These are phyloP conservation scores for Peromyscus nudipes DNA, from an alignment of 2,797 vertebrate species.

Conservation along the genomic window DNA sequence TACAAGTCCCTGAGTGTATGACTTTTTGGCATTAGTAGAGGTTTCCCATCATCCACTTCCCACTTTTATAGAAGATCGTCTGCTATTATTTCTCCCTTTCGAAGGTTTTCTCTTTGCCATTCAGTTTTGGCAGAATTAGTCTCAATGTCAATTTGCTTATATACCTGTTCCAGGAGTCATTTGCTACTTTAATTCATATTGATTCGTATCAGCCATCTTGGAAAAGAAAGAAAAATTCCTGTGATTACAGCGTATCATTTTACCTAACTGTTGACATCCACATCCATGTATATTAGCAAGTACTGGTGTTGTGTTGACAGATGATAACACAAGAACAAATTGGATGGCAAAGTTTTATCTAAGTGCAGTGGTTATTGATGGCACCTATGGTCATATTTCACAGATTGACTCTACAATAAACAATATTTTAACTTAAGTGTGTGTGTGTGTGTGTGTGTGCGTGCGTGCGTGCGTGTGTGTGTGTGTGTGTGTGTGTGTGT, in stretches of 20 bases:
- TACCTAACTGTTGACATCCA: not conserved
- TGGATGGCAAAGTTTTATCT: not conserved
- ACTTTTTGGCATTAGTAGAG: not conserved
- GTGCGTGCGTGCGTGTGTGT: not conserved
- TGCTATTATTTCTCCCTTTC: not conserved
- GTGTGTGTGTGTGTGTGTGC: not conserved
- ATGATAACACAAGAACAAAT: constrained; percentile 26
- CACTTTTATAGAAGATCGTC: constrained; percentile 43
- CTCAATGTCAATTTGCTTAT: constrained; percentile 13
- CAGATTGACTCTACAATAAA: not conserved
- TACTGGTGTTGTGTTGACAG: not conserved
- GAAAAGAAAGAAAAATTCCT: not conserved
- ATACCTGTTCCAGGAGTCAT: not conserved
- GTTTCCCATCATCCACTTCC: not conserved
- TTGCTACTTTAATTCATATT: constrained; percentile 21
- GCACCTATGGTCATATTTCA: constrained; percentile 25
- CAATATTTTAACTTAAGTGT: constrained; percentile 3
- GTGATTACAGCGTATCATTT: constrained; percentile 44
- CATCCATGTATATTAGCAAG: not conserved
- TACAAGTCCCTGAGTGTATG: not conserved
- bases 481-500: not conserved
- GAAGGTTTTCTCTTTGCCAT: constrained; percentile 38
- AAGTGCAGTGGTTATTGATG: not conserved
- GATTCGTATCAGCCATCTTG: constrained; percentile 3
- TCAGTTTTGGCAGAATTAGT: not conserved